These are phyloP conservation scores for Hydrolagus affinis DNA, from an alignment of 2,113 vertebrate species.

Conservation along the genomic window DNA sequence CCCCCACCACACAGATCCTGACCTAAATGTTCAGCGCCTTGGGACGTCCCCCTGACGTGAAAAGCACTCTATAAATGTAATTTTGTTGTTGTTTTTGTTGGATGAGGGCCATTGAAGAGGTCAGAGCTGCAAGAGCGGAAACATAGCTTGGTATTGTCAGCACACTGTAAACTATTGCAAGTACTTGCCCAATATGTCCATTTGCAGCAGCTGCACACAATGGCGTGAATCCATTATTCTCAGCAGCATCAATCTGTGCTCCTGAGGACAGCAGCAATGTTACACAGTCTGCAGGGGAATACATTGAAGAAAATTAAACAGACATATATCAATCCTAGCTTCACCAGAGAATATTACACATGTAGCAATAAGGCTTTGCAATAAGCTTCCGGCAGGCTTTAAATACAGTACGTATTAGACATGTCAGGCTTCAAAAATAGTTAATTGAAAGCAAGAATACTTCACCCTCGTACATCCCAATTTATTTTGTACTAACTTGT, in stretches of 20 bases:
- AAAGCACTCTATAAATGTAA: too few species aligned
- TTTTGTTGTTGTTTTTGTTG: too few species aligned
- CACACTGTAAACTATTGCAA: not conserved
- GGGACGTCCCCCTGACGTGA: too few species aligned
- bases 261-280: constrained; percentile 85
- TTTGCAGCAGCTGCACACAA: constrained; percentile 79
- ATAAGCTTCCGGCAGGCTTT: too few species aligned
- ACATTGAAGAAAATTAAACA: not conserved
- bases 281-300: constrained; percentile 69
- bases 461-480: too few species aligned
- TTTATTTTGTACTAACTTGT: too few species aligned
- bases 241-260: constrained; percentile 69
- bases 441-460: too few species aligned
- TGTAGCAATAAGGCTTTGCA: not conserved
- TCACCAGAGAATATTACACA: not conserved
- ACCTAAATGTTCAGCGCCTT: too few species aligned
- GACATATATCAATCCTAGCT: not conserved
- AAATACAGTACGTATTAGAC: too few species aligned
- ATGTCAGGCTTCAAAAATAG: too few species aligned
- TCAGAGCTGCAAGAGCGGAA: not conserved
- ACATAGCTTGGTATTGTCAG: not conserved
- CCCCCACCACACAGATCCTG: too few species aligned
- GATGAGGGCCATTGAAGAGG: not conserved
- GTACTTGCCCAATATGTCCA: constrained; percentile 76
- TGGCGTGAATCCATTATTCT: constrained; percentile 82